Evolutionary conservation across 2,888 invertebrate genomes (phyloP), one percentile per base, ranked within the genome.

Genomic region (Eupeodes luniger): DNA sequence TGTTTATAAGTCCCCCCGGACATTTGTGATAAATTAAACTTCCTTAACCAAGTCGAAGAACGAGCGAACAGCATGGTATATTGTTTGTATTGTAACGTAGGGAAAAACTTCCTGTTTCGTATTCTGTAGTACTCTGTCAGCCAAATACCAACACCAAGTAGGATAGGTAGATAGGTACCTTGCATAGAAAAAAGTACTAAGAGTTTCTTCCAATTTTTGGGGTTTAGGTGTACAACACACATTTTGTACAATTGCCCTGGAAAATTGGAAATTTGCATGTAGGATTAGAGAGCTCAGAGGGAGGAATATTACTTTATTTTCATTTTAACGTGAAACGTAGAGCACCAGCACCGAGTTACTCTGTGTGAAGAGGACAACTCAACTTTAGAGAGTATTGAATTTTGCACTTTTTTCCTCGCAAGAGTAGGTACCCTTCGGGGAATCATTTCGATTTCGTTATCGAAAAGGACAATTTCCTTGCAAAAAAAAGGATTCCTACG

Each of bases 21-120:
- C 82, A 83, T 75, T 87, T 79, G 83, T 83, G 86, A 87, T 87
- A 87, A 87, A 83, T 87, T 87, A 83, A 87, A 83, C 86, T 83
- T 83, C 79, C 66, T 83, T 80, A 87, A 55, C 86, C 79, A 47
- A 76, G 44, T 34, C 40, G 27, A 16, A 9, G 16, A 12, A 40
- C 5, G 19, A 53, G 14, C 40, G 19, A 47, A 47, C 16, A 3
- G 12, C 57, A 27, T 72, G 44, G 70, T 9, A 57, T 44, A 55
- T 57, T 70, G 27, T 70, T 2, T 40, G 7, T 40, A 40, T 19
- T 40, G 40, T 40, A 40, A 1, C 57, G 57, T 70, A 70, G n/a
- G n/a, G 70, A 70, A 53, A 47, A 59, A 59, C 44, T 47, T 70
- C 67, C 69, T 59, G 59, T 72, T 70, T 53, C 62, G 62, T 62